Evolutionary conservation across 2,113 vertebrate genomes (phyloP).

Genomic region (Podarcis cretensis): DNA sequence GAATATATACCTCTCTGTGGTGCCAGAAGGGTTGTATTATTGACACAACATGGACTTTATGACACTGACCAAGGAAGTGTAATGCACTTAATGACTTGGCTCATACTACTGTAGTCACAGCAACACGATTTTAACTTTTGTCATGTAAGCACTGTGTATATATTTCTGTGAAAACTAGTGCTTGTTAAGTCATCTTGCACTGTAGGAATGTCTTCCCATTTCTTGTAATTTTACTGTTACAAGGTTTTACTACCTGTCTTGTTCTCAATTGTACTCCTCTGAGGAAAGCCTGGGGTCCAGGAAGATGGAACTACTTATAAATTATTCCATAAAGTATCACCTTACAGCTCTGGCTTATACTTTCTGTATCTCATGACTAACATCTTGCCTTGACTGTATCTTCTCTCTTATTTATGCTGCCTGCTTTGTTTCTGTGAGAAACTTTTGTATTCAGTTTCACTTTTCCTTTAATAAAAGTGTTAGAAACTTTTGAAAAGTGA

Average conservation of each 20-base stretch:
- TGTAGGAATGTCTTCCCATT: slow-evolving; percentile 24
- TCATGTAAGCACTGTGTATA: slow-evolving; percentile 14
- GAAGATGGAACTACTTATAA: slow-evolving; percentile 28
- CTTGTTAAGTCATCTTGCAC: slow-evolving; percentile 18
- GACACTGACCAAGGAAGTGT: slow-evolving; percentile 39
- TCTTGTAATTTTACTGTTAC: slow-evolving; percentile 29
- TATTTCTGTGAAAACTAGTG: slow-evolving; percentile 10
- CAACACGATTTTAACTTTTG: slow-evolving; percentile 1
- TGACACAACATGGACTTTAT: slow-evolving; percentile 59
- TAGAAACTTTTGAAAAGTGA: slow-evolving; percentile 73
- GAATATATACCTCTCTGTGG: slow-evolving; percentile 61
- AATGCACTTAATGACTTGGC: slow-evolving; percentile 23
- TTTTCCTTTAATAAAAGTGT: slow-evolving; percentile 72
- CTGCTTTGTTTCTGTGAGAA: slow-evolving; percentile 64
- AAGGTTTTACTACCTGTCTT: slow-evolving; percentile 25
- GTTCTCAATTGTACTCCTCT: slow-evolving; percentile 13
- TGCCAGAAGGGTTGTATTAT: slow-evolving; percentile 68
- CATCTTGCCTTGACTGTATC: slow-evolving; percentile 69
- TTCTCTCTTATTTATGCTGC: slow-evolving; percentile 65
- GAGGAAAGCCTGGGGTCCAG: slow-evolving; percentile 8
- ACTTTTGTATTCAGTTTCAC: slow-evolving; percentile 70
- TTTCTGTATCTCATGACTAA: slow-evolving; percentile 61
- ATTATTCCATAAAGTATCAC: slow-evolving; percentile 29
- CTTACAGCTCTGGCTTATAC: slow-evolving; percentile 48
- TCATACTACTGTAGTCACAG: slow-evolving; percentile 16